A percentile compares a stretch with the other conserved stretches of the same genome.
Evolutionary conservation across 2,797 vertebrate species (phyloP).

Genomic region (Harpagifer antarcticus): DNA sequence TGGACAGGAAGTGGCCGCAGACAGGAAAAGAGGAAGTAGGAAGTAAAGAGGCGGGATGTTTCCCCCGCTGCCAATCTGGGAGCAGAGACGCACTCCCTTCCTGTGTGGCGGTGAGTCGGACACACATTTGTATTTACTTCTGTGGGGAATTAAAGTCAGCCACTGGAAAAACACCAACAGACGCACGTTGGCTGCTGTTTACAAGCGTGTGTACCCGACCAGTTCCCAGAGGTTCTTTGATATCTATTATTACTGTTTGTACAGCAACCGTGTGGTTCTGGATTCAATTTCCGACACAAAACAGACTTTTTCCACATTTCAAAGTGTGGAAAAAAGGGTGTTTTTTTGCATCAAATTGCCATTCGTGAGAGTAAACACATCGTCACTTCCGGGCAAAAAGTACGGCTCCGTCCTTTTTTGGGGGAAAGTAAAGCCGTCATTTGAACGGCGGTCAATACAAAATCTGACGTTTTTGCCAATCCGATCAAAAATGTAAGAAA

Average conservation of each 20-base stretch:
- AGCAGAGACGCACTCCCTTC: constrained; percentile 72
- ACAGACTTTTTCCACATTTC: too few relatives aligned
- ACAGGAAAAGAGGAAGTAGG: constrained; percentile 80
- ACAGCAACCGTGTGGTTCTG: not conserved
- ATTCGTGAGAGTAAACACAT: too few relatives aligned
- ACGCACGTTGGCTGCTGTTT: not conserved
- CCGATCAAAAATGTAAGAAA: too few relatives aligned
- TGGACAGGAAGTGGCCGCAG: constrained; percentile 74
- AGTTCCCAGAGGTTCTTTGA: not conserved
- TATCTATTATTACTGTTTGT: not conserved
- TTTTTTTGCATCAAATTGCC: not conserved
- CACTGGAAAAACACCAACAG: not conserved
- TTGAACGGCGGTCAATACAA: too few relatives aligned
- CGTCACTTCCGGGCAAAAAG: too few relatives aligned
- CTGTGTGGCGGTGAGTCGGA: constrained; percentile 58
- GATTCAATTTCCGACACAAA: not conserved
- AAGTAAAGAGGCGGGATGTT: constrained; percentile 74
- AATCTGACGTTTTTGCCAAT: too few relatives aligned
- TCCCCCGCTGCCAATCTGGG: constrained; percentile 74
- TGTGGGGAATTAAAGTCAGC: constrained; percentile 2
- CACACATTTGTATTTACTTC: constrained; percentile 46
- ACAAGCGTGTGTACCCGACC: not conserved
- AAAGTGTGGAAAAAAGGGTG: not conserved
- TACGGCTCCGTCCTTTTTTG: too few relatives aligned
- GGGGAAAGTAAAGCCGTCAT: too few relatives aligned